These are phyloP conservation scores for Theristicus caerulescens DNA, from an alignment of 2,113 vertebrate genomes.

Conservation along the genomic window DNA sequence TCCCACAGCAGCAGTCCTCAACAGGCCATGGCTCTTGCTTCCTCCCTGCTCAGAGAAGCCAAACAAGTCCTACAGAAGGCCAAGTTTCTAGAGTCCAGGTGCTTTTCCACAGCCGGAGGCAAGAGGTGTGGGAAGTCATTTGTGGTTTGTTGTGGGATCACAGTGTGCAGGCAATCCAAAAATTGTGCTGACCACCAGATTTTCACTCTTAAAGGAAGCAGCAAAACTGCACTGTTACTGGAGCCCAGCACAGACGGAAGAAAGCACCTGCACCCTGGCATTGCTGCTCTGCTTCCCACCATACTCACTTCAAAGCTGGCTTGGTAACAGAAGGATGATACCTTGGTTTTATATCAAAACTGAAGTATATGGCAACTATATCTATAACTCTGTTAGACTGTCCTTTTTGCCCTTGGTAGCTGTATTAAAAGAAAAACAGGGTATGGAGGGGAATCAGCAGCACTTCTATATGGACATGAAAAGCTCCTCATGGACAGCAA, in stretches of 20 bases:
- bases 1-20: neutral
- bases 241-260: neutral
- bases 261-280: neutral
- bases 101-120: neutral
- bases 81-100: neutral
- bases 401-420: conserved; percentile 16
- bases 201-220: neutral
- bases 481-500: neutral
- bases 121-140: neutral
- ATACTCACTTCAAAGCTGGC: neutral
- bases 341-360: neutral
- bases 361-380: conserved; percentile 59
- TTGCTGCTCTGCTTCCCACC: neutral
- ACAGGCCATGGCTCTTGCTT: neutral
- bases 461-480: neutral
- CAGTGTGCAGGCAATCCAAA: neutral
- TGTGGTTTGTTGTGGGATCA: neutral
- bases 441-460: neutral
- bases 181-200: neutral
- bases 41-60: neutral
- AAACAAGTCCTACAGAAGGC: neutral
- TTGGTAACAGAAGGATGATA: neutral
- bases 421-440: neutral
- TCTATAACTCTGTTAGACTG: conserved; percentile 62
- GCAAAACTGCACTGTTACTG: neutral